Base-by-base conservation (phyloP, 2,113 vertebrate species). In the Dromiciops gliroides region DNA sequence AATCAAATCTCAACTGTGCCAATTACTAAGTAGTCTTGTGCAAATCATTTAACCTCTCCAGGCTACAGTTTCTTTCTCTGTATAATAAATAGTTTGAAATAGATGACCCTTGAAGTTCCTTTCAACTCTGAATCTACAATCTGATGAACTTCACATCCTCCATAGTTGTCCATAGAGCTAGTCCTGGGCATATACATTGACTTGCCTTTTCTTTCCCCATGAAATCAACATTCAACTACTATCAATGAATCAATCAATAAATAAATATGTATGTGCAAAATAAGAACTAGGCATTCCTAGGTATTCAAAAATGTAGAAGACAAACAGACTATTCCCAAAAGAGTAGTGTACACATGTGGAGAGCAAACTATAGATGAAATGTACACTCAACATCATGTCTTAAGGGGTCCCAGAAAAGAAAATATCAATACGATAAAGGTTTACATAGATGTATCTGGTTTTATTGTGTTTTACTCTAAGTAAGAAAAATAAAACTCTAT, bases 401-500 rank as follows among this genome's bases (percentile, higher is more conserved):
- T 83, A 7, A 83, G 67, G n/a, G n/a, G n/a, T 83, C 67, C 5
- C 44, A 10, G 94, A 51, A 94, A 92, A 89, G 44, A 95, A 95
- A 93, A 89, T 92, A 75, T 28, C 90, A 92, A 50, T 60, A 31
- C 95, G 24, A 89, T 11, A 92, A 94, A 83, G 26, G 51, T 91
- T 7, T 19, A 89, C 49, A 37, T 88, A 93, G 90, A 90, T 89
- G n/a, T 83, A n/a, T n/a, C n/a, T n/a, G 90, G 91, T 6, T 94
- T 16, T 91, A 93, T 89, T 93, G 67, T 75, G 26, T 91, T 52
- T 14, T 48, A 95, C 11, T 91, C 10, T 88, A 51, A 89, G 67
- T 3, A 88, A 95, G 22, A 90, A 89, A 96, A 93, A 24, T 92
- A 83, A 89, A 83, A 92, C 95, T 93, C 0, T 91, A 51, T 94